Evolutionary conservation across 2,888 invertebrate genomes (phyloP), one percentile per base, ranked within the genome.

Genomic region (Mythimna loreyi): DNA sequence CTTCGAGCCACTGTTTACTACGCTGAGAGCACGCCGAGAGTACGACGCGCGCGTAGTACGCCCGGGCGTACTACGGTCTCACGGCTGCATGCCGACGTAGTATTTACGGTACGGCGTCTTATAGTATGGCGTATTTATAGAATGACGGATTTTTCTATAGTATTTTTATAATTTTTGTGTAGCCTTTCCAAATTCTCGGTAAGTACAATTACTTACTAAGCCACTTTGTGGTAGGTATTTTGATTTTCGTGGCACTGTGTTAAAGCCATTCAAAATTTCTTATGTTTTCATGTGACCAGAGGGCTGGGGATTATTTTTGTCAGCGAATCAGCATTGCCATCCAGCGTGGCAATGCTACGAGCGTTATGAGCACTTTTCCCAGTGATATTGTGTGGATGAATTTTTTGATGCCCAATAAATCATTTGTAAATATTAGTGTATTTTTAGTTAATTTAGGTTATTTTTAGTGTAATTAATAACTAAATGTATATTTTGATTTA

Each of bases 91-190:
- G 5, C 13, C 21, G 13, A 2, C 43, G 45, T 40, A 64, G 45
- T 53, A 47, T 47, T 70, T 28, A 33, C 5, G 40, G 9, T 53
- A 9, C 3, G n/a, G n/a, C 25, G 8, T 13, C 11, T 30, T 61
- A 25, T 19, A 16, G 21, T 40, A 40, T 28, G 45, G 36, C 36
- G 16, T 62, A 45, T 43, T 50, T 50, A 28, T 43, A 61, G 11
- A 69, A 62, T 50, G 13, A 43, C 8, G 45, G 13, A 36, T 65
- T 25, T 47, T 3, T n/a, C n/a, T n/a, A n/a, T n/a, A n/a, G n/a
- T n/a, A n/a, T n/a, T n/a, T n/a, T n/a, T n/a, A n/a, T n/a, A n/a
- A n/a, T n/a, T n/a, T n/a, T n/a, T n/a, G n/a, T n/a, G 21, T 33
- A 50, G 33, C 16, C 23, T 40, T 55, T 67, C 6, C 3, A 30